Conservation (phyloP, 2,113 vertebrate species). For the Myanophis thanlyinensis region DNA sequence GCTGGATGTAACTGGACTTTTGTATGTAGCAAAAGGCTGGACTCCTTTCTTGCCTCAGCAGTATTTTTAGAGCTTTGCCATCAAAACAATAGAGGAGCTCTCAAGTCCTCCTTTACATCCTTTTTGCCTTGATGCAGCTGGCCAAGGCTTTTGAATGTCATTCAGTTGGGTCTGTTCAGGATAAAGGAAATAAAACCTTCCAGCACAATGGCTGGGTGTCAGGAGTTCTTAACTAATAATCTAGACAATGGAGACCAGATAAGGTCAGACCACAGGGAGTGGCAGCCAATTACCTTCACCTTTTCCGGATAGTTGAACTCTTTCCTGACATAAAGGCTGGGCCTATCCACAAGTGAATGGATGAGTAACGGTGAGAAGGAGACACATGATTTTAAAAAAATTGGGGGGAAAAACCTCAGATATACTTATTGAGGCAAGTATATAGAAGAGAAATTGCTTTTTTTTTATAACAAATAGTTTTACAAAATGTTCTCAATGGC, state of each 20-base stretch:
- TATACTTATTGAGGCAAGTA: constrained; percentile 6
- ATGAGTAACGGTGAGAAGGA: background rate
- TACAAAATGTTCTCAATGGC: background rate
- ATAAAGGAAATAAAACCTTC: constrained; percentile 7
- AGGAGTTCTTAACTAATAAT: constrained; percentile 49
- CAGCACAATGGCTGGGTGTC: constrained; percentile 51
- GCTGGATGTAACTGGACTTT: background rate
- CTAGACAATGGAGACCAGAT: constrained; percentile 43
- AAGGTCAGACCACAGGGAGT: constrained; percentile 43
- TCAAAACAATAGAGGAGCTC: background rate
- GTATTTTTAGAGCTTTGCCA: constrained; percentile 7
- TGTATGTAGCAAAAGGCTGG: background rate
- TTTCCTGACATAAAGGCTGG: constrained; percentile 49
- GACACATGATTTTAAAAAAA: constrained; percentile 2
- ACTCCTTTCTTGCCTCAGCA: background rate
- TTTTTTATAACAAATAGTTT: background rate
- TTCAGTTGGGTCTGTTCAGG: constrained; percentile 24
- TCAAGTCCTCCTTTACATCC: background rate
- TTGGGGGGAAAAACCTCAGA: constrained; percentile 14
- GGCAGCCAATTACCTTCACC: constrained; percentile 54
- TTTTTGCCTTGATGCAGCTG: constrained; percentile 13
- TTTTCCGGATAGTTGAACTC: constrained; percentile 57
- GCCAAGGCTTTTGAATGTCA: constrained; percentile 24
- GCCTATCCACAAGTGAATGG: constrained; percentile 33
- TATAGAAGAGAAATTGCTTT: background rate